Conservation (phyloP, 2,797 vertebrate species). For the Pristis pectinata region DNA sequence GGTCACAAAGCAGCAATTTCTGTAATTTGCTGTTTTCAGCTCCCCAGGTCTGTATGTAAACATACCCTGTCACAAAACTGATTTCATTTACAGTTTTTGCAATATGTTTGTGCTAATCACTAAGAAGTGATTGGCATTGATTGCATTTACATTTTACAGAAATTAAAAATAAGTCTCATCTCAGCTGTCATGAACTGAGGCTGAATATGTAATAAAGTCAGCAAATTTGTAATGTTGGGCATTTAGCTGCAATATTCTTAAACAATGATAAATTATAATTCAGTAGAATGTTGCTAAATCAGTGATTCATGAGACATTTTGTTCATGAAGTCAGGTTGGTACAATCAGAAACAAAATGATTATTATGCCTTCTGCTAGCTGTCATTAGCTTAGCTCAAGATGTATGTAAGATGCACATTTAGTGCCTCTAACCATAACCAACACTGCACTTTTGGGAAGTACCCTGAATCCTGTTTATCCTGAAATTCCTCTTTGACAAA, state of each 20-base stretch:
- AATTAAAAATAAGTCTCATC: not conserved
- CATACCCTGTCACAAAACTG: not conserved
- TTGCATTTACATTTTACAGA: not conserved
- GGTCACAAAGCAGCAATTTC: not conserved
- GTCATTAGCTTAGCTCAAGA: not conserved
- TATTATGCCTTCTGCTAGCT: not conserved
- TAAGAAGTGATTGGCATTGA: not conserved
- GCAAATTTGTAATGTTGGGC: not conserved
- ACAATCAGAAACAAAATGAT: not conserved
- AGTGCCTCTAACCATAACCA: not conserved
- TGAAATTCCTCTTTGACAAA: not conserved
- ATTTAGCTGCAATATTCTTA: not conserved
- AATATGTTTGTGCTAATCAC: not conserved
- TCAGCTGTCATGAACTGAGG: not conserved
- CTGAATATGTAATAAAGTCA: not conserved
- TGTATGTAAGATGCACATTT: not conserved
- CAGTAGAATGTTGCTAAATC: not conserved
- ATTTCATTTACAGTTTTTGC: not conserved
- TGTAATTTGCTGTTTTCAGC: not conserved
- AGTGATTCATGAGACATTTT: not conserved
- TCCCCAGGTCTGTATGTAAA: not conserved
- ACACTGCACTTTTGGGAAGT: not conserved
- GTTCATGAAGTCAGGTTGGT: not conserved
- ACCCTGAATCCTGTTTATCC: not conserved
- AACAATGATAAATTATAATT: not conserved